Conservation (phyloP, 2,797 vertebrate genomes). For the Ciconia nigra region DNA sequence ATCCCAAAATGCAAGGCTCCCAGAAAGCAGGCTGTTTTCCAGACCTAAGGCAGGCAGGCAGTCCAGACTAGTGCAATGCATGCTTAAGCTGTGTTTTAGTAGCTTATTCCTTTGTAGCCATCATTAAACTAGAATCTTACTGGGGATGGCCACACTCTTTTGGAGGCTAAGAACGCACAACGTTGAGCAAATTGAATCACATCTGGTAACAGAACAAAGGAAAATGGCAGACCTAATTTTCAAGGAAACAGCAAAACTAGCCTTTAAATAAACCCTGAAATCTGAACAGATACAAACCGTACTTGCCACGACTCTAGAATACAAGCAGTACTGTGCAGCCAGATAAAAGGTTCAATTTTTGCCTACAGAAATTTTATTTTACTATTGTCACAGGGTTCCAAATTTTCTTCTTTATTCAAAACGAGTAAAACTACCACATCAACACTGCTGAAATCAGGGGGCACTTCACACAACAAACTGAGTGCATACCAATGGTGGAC, state of each 20-base stretch:
- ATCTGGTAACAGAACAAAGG: background rate
- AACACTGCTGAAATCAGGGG: background rate
- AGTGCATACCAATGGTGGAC: fast-evolving
- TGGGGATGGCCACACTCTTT: background rate
- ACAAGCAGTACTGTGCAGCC: background rate
- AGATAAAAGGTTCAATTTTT: background rate
- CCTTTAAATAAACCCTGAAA: background rate
- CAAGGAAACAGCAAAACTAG: background rate
- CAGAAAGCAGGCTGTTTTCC: background rate
- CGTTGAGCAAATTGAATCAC: background rate
- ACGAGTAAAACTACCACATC: background rate
- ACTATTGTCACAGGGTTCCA: background rate
- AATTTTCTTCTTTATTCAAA: background rate
- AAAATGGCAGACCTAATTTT: background rate
- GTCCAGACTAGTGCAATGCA: background rate
- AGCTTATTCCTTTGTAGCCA: background rate
- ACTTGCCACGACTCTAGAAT: background rate
- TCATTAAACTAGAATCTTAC: background rate
- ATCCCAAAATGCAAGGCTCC: background rate
- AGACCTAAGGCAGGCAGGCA: background rate
- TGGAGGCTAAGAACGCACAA: background rate
- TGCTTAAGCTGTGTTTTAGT: background rate
- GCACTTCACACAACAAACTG: background rate
- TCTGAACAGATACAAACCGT: background rate
- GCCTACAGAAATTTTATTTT: background rate